A percentile compares a stretch with the other conserved stretches of the same genome.
phyloP scores from a whole-genome alignment of 2,113 vertebrate genomes.

The Ophthalmolycus amberensis region DNA sequence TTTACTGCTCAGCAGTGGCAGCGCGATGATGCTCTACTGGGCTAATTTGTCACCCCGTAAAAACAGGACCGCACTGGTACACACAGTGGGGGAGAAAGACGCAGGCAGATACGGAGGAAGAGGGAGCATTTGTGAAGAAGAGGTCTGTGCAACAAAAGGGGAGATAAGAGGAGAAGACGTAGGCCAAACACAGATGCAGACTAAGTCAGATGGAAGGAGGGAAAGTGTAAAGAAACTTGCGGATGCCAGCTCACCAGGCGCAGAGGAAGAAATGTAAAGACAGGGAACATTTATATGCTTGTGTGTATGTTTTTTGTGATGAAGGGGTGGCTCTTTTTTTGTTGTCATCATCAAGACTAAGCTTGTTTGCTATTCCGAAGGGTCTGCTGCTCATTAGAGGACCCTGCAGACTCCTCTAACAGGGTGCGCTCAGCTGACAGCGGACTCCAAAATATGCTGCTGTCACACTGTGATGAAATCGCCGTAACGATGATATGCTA shows the following conservation, averaged over 20 bases:
- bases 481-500: conserved; percentile 67
- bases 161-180: not conserved
- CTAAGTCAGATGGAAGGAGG: not conserved
- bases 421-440: conserved; percentile 60
- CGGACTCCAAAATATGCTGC: conserved; percentile 64
- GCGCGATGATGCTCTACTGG: conserved; percentile 52
- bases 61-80: conserved; percentile 61
- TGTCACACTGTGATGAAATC: conserved; percentile 79
- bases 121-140: conserved; percentile 20
- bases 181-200: conserved; percentile 5
- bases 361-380: conserved; percentile 47
- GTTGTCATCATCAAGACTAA: conserved; percentile 33
- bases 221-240: not conserved
- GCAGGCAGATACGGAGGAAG: conserved; percentile 15
- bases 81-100: conserved; percentile 45
- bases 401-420: conserved; percentile 44
- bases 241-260: not conserved
- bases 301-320: conserved; percentile 2
- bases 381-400: conserved; percentile 75
- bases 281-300: not conserved
- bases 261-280: conserved; percentile 20
- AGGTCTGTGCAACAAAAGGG: conserved; percentile 37
- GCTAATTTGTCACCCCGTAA: conserved; percentile 73
- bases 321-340: conserved; percentile 10
- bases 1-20: conserved; percentile 65